A percentile compares a stretch with the other conserved stretches of the same genome.
These are phyloP conservation scores for Volucella zonaria DNA, from an alignment of 2,888 invertebrate species.

Conservation along the genomic window DNA sequence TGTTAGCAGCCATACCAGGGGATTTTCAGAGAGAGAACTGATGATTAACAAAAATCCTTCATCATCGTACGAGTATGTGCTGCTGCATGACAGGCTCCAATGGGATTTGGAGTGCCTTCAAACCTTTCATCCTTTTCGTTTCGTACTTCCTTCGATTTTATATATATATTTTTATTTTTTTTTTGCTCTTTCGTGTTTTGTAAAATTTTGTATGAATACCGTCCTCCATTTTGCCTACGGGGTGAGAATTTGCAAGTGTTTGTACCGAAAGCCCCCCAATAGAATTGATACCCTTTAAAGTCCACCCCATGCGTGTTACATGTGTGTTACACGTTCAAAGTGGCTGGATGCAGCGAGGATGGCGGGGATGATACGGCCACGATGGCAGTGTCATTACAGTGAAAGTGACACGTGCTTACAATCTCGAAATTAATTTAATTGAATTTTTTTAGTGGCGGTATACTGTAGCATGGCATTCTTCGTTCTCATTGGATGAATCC, in stretches of 20 bases:
- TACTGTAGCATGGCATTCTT: background rate
- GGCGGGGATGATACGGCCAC: slow-evolving; percentile 7
- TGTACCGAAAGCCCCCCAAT: background rate
- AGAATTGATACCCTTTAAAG: slow-evolving; percentile 35
- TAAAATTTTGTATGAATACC: slow-evolving; percentile 8
- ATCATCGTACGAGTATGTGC: slow-evolving; percentile 20
- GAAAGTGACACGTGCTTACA: slow-evolving; percentile 71
- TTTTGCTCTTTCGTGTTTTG: slow-evolving; percentile 23
- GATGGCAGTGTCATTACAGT: slow-evolving; percentile 66
- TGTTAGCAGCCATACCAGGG: slow-evolving; percentile 18
- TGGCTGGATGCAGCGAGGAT: background rate
- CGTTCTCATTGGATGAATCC: background rate
- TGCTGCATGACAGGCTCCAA: slow-evolving; percentile 50
- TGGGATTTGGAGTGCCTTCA: slow-evolving; percentile 51
- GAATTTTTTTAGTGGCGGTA: slow-evolving; percentile 40
- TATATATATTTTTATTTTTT: no score
- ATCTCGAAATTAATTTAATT: slow-evolving; percentile 70
- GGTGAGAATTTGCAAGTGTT: slow-evolving; percentile 29
- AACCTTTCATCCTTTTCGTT: slow-evolving; percentile 20
- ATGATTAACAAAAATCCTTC: slow-evolving; percentile 67
- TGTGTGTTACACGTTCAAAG: slow-evolving; percentile 46
- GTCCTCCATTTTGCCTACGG: background rate
- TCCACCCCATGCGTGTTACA: slow-evolving; percentile 50
- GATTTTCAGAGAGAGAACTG: slow-evolving; percentile 30
- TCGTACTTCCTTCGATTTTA: no score